A percentile compares a stretch with the other conserved stretches of the same genome.
These are phyloP conservation scores for Cephus sareptanus DNA, from an alignment of 2,888 invertebrate genomes.

Conservation along the genomic window DNA sequence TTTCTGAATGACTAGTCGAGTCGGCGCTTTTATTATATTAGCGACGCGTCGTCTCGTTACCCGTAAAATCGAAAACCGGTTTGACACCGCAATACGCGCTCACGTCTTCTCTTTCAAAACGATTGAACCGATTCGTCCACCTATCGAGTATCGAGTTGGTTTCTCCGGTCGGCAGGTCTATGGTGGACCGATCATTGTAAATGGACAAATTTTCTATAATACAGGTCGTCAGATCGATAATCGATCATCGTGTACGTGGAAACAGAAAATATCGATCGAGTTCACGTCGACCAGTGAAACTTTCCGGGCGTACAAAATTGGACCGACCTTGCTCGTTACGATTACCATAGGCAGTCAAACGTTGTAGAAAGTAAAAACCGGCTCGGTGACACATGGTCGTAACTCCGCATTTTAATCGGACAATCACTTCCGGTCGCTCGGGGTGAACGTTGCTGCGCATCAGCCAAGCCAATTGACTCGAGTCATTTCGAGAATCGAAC, in stretches of 20 bases:
- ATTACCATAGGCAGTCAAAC: background rate
- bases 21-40: background rate
- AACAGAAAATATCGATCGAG: background rate
- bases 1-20: background rate
- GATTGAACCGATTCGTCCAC: background rate
- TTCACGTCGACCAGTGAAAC: background rate
- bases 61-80: slow-evolving; percentile 37
- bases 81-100: slow-evolving; percentile 18
- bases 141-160: background rate
- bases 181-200: background rate
- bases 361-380: background rate
- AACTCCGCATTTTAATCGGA: background rate
- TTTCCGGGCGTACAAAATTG: background rate
- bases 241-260: background rate
- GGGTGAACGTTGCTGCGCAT: background rate
- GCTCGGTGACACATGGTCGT: background rate
- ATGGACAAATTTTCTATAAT: background rate
- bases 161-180: background rate
- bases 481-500: background rate
- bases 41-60: slow-evolving; percentile 12
- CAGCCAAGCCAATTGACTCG: background rate
- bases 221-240: background rate
- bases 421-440: background rate
- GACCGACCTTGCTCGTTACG: background rate
- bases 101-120: slow-evolving; percentile 8